These are phyloP conservation scores for Mastigias papua DNA, from an alignment of 30 jellyfish, hydroid and myxozoan genomes.

Conservation along the genomic window DNA sequence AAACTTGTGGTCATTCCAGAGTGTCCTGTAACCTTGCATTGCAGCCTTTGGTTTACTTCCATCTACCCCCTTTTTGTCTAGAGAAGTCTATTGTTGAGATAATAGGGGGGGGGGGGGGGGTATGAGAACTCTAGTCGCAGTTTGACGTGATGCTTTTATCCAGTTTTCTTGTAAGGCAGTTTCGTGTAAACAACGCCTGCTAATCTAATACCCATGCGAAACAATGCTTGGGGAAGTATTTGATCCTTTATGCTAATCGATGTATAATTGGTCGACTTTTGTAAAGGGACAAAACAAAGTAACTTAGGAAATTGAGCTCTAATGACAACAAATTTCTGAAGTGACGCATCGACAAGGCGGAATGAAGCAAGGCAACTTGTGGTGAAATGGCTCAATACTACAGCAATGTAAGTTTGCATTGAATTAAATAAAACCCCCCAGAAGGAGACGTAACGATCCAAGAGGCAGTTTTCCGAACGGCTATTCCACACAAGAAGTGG, in stretches of 20 bases:
- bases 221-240: neutral
- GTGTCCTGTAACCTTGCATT: too few species aligned
- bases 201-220: neutral
- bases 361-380: neutral
- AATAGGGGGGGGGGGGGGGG: neutral
- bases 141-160: neutral
- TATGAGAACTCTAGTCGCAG: neutral
- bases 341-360: neutral
- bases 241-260: neutral
- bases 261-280: neutral
- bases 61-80: too few species aligned
- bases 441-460: too few species aligned
- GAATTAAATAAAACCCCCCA: too few species aligned
- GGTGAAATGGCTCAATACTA: too few species aligned
- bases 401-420: too few species aligned
- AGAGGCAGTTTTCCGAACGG: too few species aligned
- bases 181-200: neutral
- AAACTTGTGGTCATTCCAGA: too few species aligned
- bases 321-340: neutral
- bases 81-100: neutral
- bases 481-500: too few species aligned
- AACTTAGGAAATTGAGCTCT: neutral
- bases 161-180: neutral
- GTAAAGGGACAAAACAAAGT: neutral
- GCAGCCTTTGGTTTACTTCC: too few species aligned